Evolutionary conservation across 2,888 invertebrate genomes (phyloP).

Genomic region (Isoperla grammatica): DNA sequence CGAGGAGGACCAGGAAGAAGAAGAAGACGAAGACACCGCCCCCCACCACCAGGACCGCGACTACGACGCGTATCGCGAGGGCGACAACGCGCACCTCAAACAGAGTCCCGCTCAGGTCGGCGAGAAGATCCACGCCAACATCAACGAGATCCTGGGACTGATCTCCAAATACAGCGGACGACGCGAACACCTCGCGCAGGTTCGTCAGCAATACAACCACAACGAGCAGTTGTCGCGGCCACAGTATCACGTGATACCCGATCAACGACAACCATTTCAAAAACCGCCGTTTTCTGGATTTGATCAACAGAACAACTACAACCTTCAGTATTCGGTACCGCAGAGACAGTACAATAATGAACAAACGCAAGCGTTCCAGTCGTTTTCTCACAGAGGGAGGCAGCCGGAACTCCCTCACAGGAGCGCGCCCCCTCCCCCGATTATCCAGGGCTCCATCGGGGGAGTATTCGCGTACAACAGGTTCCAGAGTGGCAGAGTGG

Average conservation of each 20-base stretch:
- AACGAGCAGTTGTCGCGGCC: not conserved
- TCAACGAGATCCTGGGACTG: slow-evolving; percentile 13
- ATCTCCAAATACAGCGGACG: slow-evolving; percentile 12
- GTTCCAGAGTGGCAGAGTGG: not conserved
- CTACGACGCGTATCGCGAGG: slow-evolving; percentile 5
- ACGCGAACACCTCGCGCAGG: not conserved
- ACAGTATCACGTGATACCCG: not conserved
- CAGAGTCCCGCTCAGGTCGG: not conserved
- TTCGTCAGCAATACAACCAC: not conserved
- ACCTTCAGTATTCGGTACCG: not conserved
- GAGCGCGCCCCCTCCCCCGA: no score
- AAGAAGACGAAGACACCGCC: not conserved
- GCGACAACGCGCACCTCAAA: not conserved
- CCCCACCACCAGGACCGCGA: not conserved
- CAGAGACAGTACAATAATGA: not conserved
- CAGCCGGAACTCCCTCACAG: not conserved
- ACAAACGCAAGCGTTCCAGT: not conserved
- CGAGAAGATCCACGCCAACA: slow-evolving; percentile 11
- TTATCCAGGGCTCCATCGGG: not conserved
- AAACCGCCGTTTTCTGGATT: not conserved
- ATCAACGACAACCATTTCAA: not conserved
- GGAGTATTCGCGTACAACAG: not conserved
- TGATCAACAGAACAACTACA: no score
- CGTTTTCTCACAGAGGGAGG: not conserved
- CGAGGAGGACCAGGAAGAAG: not conserved